Conservation (phyloP, 2,113 vertebrate species). For the Oxygymnocypris stewartii region DNA sequence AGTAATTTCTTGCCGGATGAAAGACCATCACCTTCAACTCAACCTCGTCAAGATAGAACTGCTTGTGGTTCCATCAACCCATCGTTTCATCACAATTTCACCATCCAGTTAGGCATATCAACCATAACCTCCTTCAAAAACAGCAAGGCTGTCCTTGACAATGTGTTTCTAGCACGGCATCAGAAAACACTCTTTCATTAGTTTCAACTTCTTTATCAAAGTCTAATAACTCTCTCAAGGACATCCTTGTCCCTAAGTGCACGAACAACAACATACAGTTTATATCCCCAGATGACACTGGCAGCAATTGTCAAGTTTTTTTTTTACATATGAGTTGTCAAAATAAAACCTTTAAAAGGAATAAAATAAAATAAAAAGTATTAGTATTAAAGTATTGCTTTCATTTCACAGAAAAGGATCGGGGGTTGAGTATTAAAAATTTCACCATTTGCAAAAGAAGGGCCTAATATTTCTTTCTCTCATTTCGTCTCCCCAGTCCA, state of each 20-base stretch:
- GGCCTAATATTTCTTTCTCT: constrained; percentile 46
- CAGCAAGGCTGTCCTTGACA: constrained; percentile 8
- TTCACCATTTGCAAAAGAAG: background rate
- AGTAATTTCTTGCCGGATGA: too few relatives aligned
- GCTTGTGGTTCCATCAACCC: too few relatives aligned
- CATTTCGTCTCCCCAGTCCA: background rate
- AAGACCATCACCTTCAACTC: too few relatives aligned
- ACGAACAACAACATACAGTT: background rate
- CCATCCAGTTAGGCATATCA: too few relatives aligned
- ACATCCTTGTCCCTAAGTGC: constrained; percentile 5
- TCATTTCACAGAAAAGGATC: background rate
- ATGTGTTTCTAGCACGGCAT: background rate
- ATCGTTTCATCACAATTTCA: too few relatives aligned
- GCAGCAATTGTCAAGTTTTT: background rate
- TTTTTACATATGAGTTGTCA: background rate
- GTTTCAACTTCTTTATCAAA: constrained; percentile 27
- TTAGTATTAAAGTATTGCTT: background rate
- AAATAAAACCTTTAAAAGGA: background rate
- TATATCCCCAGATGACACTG: constrained; percentile 3
- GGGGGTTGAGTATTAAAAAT: background rate
- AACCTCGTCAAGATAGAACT: too few relatives aligned
- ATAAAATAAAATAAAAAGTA: background rate
- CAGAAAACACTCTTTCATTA: constrained; percentile 16
- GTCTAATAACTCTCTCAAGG: constrained; percentile 4
- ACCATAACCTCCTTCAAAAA: too few relatives aligned